Conservation (phyloP, 1,140 invertebrate genomes). For the Meteorus sp. region DNA sequence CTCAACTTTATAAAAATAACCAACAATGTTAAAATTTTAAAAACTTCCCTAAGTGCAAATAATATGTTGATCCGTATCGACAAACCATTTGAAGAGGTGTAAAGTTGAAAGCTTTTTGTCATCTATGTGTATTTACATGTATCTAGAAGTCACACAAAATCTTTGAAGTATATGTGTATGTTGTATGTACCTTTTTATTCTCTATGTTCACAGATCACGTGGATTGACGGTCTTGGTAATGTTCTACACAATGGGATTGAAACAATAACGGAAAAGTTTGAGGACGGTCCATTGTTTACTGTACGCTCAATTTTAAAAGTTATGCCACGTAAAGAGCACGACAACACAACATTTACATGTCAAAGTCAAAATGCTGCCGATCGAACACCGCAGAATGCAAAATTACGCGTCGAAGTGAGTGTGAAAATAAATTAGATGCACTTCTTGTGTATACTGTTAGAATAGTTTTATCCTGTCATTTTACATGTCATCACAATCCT, state of each 20-base stretch:
- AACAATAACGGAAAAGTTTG: constrained; percentile 71
- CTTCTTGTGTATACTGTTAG: neutral
- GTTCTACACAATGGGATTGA: constrained; percentile 77
- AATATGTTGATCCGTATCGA: constrained; percentile 17
- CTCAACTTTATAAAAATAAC: neutral
- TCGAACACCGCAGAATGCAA: constrained; percentile 76
- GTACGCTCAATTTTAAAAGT: constrained; percentile 84
- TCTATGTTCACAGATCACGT: constrained; percentile 85
- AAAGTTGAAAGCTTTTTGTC: constrained; percentile 9
- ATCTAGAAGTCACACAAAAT: neutral
- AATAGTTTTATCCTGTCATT: too few relatives aligned
- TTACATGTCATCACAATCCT: too few relatives aligned
- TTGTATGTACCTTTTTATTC: constrained; percentile 31
- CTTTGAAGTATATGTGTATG: neutral
- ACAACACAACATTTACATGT: constrained; percentile 90
- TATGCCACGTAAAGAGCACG: constrained; percentile 80
- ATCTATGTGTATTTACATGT: too few relatives aligned
- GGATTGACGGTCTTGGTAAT: constrained; percentile 86
- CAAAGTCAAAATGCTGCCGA: constrained; percentile 87
- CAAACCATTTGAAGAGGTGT: neutral
- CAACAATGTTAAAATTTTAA: too few relatives aligned
- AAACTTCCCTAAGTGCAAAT: constrained; percentile 10
- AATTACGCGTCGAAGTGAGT: constrained; percentile 75
- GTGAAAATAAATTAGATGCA: constrained; percentile 1
- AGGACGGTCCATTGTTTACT: constrained; percentile 78